A percentile compares a stretch with the other conserved stretches of the same genome.
These are phyloP conservation scores for Hippocampus zosterae DNA, from an alignment of 2,113 vertebrate genomes.

Conservation along the genomic window DNA sequence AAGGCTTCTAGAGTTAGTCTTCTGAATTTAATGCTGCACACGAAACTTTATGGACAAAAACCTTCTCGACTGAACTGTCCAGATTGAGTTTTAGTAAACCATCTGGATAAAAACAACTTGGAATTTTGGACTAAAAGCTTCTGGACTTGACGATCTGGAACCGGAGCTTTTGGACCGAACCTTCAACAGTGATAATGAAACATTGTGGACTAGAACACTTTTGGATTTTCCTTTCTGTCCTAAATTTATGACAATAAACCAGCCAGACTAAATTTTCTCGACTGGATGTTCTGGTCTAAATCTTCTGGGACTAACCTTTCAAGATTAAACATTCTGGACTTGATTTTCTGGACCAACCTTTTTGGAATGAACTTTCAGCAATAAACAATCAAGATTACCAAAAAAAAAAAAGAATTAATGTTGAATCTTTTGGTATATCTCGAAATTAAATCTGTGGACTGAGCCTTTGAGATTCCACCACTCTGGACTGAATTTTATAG, in stretches of 20 bases:
- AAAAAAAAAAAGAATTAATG: too few relatives aligned
- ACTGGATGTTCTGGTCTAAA: background rate
- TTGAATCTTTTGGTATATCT: background rate
- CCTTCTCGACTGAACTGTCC: background rate
- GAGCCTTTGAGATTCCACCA: too few relatives aligned
- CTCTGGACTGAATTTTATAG: too few relatives aligned
- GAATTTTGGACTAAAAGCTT: too few relatives aligned
- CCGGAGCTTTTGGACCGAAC: background rate
- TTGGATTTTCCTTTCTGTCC: too few relatives aligned
- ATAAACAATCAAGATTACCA: too few relatives aligned
- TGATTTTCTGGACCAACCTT: background rate
- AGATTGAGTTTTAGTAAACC: background rate
- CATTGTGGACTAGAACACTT: background rate
- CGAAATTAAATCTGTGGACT: background rate
- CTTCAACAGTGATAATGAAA: background rate
- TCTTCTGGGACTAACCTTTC: too few relatives aligned
- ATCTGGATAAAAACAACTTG: background rate
- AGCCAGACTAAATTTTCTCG: background rate
- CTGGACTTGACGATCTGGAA: background rate
- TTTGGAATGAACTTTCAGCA: background rate
- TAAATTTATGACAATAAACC: too few relatives aligned
- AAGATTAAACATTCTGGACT: background rate
- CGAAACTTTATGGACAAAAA: too few relatives aligned
- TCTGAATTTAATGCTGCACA: too few relatives aligned
- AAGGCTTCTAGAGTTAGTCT: too few relatives aligned